Base-by-base conservation (phyloP, 1,140 invertebrate species). In the Psix sp. region DNA sequence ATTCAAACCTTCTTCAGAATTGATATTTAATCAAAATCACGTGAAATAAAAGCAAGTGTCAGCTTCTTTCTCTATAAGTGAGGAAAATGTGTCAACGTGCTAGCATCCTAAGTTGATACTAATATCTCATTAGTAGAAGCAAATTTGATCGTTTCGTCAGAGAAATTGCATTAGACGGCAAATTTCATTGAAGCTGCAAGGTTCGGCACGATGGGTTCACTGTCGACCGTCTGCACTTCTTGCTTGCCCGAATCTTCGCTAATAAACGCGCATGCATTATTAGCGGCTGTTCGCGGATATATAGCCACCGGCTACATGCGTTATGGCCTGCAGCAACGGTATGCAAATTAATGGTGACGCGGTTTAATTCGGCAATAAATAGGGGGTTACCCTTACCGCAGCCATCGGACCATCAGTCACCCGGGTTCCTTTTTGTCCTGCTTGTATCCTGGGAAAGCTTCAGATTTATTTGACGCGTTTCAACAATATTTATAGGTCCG, bases 341-440 rank as follows among this genome's bases (percentile, higher is more conserved):
- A 85, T 86, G 85, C 79, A 86, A 86, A 87, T 86, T 86, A 86
- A 87, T 84, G 84, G 84, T 82, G 84, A 85, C 82, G 83, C 83
- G 84, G 80, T 87, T 87, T 87, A 86, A 87, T 87, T 87, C 84
- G 84, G 84, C 84, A 86, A 87, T 86, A 86, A 87, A 86, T 86
- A 86, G 81, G 84, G 84, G 85, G 84, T 86, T 80, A 84, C 82
- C 81, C 78, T 79, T 82, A 70, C 70, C 77, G 66, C 81, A 76
- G 67, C 80, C 80, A 83, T 82, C 70, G 74, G 78, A 31, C 78
- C 80, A 85, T 86, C 85, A 80, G 77, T 86, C 83, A 86, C 79
- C 54, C 70, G 46, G 40, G 65, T 78, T 83, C 77, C 81, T 84
- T 84, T 84, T 84, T 80, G 77, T 80, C 67, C 78, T 76, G 72